phyloP scores from a whole-genome alignment of 53 echinoderm and acorn worm species.

The Echinometra lucunter region DNA sequence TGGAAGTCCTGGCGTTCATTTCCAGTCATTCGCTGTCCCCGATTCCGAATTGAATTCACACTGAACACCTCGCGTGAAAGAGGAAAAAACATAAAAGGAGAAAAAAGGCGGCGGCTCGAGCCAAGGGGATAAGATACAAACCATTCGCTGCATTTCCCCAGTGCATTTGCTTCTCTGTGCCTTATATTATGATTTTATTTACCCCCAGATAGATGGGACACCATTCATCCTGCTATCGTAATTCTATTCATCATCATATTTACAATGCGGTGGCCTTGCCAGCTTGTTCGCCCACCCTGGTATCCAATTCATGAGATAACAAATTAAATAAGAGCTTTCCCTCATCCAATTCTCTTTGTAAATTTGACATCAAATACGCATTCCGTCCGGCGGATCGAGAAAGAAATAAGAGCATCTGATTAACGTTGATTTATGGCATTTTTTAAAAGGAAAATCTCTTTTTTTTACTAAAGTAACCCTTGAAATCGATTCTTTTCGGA shows the following conservation, averaged over 20 bases:
- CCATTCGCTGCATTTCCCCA: conserved; percentile 22
- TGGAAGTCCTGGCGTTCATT: conserved; percentile 41
- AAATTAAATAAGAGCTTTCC: conserved; percentile 62
- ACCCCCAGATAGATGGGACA: conserved; percentile 28
- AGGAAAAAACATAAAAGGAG: neutral
- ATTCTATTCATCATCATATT: conserved; percentile 57
- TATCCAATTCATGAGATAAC: conserved; percentile 57
- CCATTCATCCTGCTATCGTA: conserved; percentile 41
- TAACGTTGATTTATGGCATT: neutral
- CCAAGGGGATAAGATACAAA: conserved; percentile 3
- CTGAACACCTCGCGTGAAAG: neutral
- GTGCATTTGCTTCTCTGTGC: conserved; percentile 26
- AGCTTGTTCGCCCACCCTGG: conserved; percentile 29
- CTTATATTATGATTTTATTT: conserved; percentile 36
- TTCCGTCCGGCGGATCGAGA: neutral
- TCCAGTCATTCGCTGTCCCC: conserved; percentile 40
- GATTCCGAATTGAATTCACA: conserved; percentile 46
- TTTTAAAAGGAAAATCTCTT: neutral
- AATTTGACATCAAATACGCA: conserved; percentile 50
- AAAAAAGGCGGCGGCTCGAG: conserved; percentile 14
- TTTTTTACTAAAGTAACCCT: neutral
- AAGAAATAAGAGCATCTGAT: neutral
- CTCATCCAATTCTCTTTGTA: conserved; percentile 54
- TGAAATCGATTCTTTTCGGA: neutral
- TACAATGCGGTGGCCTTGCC: conserved; percentile 38